Conservation (phyloP, 2,797 vertebrate genomes). For the Periophthalmus magnuspinnatus region DNA sequence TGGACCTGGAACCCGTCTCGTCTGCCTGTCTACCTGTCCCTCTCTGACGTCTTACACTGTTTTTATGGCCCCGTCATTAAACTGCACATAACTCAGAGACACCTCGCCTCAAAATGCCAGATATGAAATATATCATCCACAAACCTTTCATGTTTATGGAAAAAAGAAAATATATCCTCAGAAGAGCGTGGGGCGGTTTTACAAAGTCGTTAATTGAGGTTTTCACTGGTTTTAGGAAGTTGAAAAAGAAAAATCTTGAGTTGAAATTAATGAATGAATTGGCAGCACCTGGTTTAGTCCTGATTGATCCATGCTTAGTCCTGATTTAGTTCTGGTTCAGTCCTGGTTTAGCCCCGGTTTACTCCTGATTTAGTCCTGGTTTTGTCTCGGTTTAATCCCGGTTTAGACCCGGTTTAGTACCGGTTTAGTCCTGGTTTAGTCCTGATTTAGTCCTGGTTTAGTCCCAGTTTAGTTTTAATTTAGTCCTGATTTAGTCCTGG, state of each 20-base stretch:
- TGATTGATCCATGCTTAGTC: too few relatives aligned
- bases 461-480: too few relatives aligned
- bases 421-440: too few relatives aligned
- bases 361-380: too few relatives aligned
- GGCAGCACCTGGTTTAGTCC: too few relatives aligned
- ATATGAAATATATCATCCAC: slow-evolving; percentile 42
- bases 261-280: neutral
- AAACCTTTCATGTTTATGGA: slow-evolving; percentile 42
- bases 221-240: neutral
- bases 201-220: neutral
- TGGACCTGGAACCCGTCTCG: neutral
- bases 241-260: too few relatives aligned
- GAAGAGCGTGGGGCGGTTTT: slow-evolving; percentile 41
- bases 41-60: slow-evolving; percentile 43
- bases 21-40: neutral
- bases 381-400: too few relatives aligned
- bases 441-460: too few relatives aligned
- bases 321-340: too few relatives aligned
- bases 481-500: too few relatives aligned
- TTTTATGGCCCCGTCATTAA: slow-evolving; percentile 55
- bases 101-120: slow-evolving; percentile 33
- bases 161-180: slow-evolving; percentile 31
- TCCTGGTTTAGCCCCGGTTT: too few relatives aligned
- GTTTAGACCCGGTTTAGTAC: too few relatives aligned
- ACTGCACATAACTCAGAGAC: slow-evolving; percentile 50